Conservation (phyloP, 2,888 invertebrate species). For the Parnassius orleans region DNA sequence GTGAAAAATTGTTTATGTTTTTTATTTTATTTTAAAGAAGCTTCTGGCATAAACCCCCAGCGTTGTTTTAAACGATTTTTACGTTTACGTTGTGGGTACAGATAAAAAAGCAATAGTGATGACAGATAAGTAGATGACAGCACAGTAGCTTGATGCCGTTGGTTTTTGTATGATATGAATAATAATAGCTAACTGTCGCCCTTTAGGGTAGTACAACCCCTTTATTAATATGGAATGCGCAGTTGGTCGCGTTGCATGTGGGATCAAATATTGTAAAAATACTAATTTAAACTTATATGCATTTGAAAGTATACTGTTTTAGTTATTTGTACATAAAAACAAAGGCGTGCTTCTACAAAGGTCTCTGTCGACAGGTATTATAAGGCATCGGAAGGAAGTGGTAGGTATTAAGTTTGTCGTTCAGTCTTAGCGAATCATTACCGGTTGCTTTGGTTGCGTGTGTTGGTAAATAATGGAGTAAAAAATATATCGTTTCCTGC, state of each 20-base stretch:
- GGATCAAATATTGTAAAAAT: slow-evolving; percentile 66
- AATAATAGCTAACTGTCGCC: slow-evolving; percentile 69
- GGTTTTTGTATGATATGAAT: slow-evolving; percentile 60
- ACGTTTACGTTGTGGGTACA: slow-evolving; percentile 35
- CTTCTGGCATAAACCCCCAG: slow-evolving; percentile 48
- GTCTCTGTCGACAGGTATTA: slow-evolving; percentile 39
- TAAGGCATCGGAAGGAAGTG: slow-evolving; percentile 80
- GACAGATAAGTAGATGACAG: slow-evolving; percentile 64
- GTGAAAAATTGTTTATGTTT: too few species aligned
- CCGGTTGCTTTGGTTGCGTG: slow-evolving; percentile 38
- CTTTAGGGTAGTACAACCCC: slow-evolving; percentile 71
- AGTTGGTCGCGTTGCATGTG: slow-evolving; percentile 66
- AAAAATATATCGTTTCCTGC: slow-evolving; percentile 63
- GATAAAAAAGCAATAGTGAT: slow-evolving; percentile 42
- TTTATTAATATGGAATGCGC: slow-evolving; percentile 68
- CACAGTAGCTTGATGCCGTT: slow-evolving; percentile 46
- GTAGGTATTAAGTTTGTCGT: slow-evolving; percentile 62
- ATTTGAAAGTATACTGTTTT: slow-evolving; percentile 4
- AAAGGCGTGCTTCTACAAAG: neutral
- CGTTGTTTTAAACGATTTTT: slow-evolving; percentile 60
- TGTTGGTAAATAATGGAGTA: slow-evolving; percentile 33
- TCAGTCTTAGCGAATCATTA: slow-evolving; percentile 67
- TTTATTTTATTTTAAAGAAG: neutral
- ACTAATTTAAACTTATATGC: slow-evolving; percentile 17
- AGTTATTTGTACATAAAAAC: neutral